Base-by-base conservation (phyloP, 2,888 invertebrate genomes). In the Melanophora roralis region DNA sequence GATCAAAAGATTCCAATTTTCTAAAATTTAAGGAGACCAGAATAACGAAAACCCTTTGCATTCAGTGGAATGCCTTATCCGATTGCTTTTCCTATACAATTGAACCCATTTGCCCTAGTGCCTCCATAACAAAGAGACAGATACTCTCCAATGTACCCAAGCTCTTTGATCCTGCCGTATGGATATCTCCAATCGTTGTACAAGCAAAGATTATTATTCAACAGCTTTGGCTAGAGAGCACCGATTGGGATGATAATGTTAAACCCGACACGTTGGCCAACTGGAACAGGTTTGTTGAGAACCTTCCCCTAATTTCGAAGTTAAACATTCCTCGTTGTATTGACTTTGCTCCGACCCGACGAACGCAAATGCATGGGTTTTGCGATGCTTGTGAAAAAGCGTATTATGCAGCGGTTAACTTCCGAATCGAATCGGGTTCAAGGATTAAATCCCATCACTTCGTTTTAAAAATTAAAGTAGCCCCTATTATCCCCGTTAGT, bases 391-490 rank as follows among this genome's bases (percentile, higher is more conserved):
- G 79, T 1, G 64, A 65, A n/a, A 36, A 38, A 11, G 64, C 36
- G 5, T 60, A 60, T 16, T 45, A 68, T 12, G 81, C 76, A 7
- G 68, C 23, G 0, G n/a, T 82, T 0, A 77, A 76, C 14, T 11
- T 75, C 1, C 49, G 81, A 8, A 36, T 36, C 9, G 9, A 57
- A 8, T 5, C 12, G 5, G 23, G n/a, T 2, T 11, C 19, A 2
- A 5, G 16, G 19, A 45, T 72, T 8, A 11, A 12, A 8, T 55
- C 65, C 1, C 64, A 73, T 32, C 43, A 77, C 0, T 14, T 79
- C 1, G 59, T 53, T 4, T 62, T 81, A 8, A 82, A 83, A 60
- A 69, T 57, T 0, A 83, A 77, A 16, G 75, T 82, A 4, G 79
- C 82, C 1, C 82, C 83, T 1, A 47, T 81, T 1, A 27, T 77